Conservation (phyloP, 2,797 vertebrate genomes). For the Mus minutoides region DNA sequence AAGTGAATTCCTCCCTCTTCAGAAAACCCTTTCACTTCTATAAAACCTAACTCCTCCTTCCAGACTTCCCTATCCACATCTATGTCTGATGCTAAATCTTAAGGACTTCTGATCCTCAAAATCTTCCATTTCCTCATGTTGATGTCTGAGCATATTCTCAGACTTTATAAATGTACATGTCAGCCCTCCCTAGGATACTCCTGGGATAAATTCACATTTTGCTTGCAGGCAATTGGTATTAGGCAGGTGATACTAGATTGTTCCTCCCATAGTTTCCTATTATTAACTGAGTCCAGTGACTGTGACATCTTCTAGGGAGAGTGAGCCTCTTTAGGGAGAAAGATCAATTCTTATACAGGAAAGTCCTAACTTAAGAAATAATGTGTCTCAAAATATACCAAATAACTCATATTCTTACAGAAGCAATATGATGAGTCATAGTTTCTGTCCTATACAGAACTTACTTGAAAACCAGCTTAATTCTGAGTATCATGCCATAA, state of each 20-base stretch:
- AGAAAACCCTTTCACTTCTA: conserved; percentile 44
- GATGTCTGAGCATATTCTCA: conserved; percentile 33
- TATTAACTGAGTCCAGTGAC: conserved; percentile 27
- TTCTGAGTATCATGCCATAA: neutral
- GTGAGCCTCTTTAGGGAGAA: neutral
- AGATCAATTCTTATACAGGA: neutral
- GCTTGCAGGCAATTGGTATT: neutral
- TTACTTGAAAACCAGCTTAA: neutral
- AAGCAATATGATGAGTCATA: conserved; percentile 4
- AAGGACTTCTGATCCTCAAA: neutral
- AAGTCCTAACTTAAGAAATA: neutral
- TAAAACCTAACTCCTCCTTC: neutral
- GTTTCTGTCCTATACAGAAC: neutral
- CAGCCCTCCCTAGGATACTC: neutral
- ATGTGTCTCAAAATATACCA: neutral
- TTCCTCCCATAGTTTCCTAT: conserved; percentile 48
- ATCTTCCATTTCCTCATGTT: conserved; percentile 17
- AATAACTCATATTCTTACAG: neutral
- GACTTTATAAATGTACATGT: neutral
- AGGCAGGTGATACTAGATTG: neutral
- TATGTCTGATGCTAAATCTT: conserved; percentile 25
- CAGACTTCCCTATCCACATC: neutral
- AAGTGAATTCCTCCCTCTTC: neutral
- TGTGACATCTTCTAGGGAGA: neutral
- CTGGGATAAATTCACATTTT: conserved; percentile 24